Base-by-base conservation (phyloP, 2,888 invertebrate species). In the Dryocosmus kuriphilus region DNA sequence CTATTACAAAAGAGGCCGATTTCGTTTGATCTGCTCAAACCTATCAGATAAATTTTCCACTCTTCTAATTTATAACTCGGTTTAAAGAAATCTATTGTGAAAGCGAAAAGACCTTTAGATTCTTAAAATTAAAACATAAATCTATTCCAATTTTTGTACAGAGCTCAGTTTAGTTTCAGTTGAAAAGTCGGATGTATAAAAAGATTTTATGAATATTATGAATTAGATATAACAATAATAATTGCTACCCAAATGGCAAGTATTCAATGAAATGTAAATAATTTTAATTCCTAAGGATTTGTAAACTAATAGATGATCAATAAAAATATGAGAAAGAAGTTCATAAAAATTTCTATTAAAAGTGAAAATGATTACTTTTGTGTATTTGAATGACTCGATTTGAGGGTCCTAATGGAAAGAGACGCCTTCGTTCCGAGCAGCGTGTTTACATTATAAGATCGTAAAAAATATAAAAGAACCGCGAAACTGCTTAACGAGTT, bases 401-500 rank as follows among this genome's bases (percentile, higher is more conserved):
- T 22, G 57, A 57, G 57, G 82, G 82, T 82, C 81, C 80, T 79
- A 80, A 51, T 75, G 27, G 73, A 61, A 35, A 41, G 75, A 75
- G 81, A 65, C 62, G 79, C 79, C 32, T 80, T 85, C 85, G 82
- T 80, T 88, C 88, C 84, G 87, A 85, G 85, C 87, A 87, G 88
- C 86, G 87, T 88, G 87, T 88, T 88, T 88, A 86, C 88, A 87
- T 87, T 87, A 87, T 87, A 86, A 82, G 80, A 82, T 80, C 83
- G 83, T 80, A 84, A 79, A 86, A 84, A 82, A 83, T 81, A 79
- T 82, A 80, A 80, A 82, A 81, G 82, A 87, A 87, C 85, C 85
- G 86, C 87, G 9, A 84, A 88, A 88, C 85, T 84, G 87, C 87
- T 88, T 86, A 88, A 88, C 88, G 88, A 87, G 85, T 86, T 88